A percentile compares a stretch with the other conserved stretches of the same genome.
phyloP scores from a whole-genome alignment of 2,888 invertebrate genomes.

The Uropetala carovei region DNA sequence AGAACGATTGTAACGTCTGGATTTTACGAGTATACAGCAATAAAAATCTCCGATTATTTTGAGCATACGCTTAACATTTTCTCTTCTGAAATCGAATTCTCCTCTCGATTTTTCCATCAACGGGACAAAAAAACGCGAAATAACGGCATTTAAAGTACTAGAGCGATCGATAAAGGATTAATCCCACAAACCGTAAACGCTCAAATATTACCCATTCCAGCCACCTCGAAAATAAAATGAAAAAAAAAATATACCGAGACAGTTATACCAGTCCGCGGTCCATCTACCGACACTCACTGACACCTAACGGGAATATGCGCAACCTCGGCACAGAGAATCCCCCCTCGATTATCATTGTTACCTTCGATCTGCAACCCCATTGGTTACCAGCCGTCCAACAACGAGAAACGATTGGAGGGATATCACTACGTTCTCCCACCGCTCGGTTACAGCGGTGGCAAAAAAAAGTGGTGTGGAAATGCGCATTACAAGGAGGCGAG shows the following conservation, averaged over 20 bases:
- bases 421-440: not conserved
- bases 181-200: not conserved
- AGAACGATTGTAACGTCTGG: no score
- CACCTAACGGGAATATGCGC: conserved; percentile 63
- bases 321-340: conserved; percentile 48
- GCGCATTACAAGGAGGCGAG: not conserved
- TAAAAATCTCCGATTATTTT: no score
- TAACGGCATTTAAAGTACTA: no score
- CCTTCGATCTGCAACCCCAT: conserved; percentile 34
- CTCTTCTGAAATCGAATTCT: no score
- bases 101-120: no score
- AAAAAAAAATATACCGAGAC: not conserved
- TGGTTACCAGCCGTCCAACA: conserved; percentile 15
- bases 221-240: no score
- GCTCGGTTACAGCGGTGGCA: not conserved
- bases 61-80: no score
- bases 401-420: conserved; percentile 34
- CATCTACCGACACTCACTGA: conserved; percentile 31
- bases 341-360: conserved; percentile 42
- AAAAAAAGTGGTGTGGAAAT: conserved; percentile 2
- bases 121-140: no score
- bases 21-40: no score
- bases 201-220: not conserved
- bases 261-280: not conserved
- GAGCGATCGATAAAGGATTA: no score